Percentiles rank a stretch among this genome's conserved stretches.
phyloP scores from a whole-genome alignment of 2,113 vertebrate species.

The Colius striatus region DNA sequence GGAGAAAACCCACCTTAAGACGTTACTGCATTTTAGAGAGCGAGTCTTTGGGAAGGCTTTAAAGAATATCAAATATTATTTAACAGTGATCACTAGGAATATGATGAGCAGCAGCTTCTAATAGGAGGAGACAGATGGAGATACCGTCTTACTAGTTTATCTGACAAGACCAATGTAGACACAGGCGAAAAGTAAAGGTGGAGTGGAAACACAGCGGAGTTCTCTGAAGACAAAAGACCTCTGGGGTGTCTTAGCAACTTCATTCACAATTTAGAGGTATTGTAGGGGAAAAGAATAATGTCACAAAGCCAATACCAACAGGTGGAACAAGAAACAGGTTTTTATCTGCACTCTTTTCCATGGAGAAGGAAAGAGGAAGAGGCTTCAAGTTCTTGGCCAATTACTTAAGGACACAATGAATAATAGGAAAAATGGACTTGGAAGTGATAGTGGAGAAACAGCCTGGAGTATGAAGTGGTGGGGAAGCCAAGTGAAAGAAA shows the following conservation, averaged over 20 bases:
- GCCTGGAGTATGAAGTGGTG: background rate
- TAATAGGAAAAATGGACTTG: background rate
- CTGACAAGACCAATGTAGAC: background rate
- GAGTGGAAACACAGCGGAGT: background rate
- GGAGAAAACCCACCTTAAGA: background rate
- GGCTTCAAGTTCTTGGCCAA: background rate
- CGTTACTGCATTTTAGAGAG: background rate
- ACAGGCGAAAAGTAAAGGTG: background rate
- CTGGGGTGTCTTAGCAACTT: background rate
- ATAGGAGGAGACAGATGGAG: background rate
- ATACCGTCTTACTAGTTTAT: background rate
- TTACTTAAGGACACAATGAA: background rate
- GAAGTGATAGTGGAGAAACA: background rate
- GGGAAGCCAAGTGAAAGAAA: background rate
- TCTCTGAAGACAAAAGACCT: background rate
- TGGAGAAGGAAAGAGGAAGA: background rate
- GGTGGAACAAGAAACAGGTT: background rate
- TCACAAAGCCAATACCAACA: background rate
- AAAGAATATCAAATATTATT: background rate
- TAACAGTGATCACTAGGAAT: background rate
- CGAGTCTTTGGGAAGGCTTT: background rate
- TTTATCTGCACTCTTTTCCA: background rate
- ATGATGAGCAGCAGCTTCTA: background rate
- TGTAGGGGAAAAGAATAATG: background rate
- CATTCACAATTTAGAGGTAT: background rate